phyloP scores from a whole-genome alignment of 2,797 vertebrate species.

The Alauda arvensis region DNA sequence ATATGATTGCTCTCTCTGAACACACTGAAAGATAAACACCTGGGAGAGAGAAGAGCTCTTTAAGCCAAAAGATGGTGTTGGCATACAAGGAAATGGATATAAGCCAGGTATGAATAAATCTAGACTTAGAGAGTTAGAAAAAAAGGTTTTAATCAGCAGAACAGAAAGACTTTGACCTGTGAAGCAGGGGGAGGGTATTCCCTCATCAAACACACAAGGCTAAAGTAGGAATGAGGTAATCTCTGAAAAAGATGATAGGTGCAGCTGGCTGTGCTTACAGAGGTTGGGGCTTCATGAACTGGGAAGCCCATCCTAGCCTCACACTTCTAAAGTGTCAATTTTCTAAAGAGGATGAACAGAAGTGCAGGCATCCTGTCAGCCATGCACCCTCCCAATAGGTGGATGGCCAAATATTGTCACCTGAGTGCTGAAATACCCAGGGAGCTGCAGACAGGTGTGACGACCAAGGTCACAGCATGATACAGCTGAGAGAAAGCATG shows the following conservation, averaged over 20 bases:
- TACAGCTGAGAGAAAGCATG: not conserved
- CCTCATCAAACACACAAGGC: not conserved
- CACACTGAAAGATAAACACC: not conserved
- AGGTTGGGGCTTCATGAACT: not conserved
- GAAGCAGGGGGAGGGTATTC: not conserved
- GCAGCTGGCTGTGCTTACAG: rapidly evolving
- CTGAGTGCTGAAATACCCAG: not conserved
- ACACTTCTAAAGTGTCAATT: not conserved
- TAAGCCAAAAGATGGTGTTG: conserved; percentile 31
- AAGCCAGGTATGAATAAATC: conserved; percentile 34
- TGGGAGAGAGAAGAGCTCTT: not conserved
- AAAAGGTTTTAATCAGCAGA: conserved; percentile 20
- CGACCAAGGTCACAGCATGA: not conserved
- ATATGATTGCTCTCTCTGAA: conserved; percentile 22
- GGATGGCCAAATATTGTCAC: not conserved
- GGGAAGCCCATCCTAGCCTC: not conserved
- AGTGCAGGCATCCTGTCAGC: not conserved
- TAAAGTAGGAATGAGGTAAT: not conserved
- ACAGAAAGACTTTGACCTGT: not conserved
- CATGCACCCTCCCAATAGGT: not conserved
- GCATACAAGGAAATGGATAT: not conserved
- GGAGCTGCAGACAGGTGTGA: conserved; percentile 1
- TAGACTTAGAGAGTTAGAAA: not conserved
- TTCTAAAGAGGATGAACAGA: not conserved
- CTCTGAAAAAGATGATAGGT: not conserved